A percentile compares a stretch with the other conserved stretches of the same genome.
Evolutionary conservation across 2,888 invertebrate species (phyloP).

Genomic region (Nephrotoma appendiculata): DNA sequence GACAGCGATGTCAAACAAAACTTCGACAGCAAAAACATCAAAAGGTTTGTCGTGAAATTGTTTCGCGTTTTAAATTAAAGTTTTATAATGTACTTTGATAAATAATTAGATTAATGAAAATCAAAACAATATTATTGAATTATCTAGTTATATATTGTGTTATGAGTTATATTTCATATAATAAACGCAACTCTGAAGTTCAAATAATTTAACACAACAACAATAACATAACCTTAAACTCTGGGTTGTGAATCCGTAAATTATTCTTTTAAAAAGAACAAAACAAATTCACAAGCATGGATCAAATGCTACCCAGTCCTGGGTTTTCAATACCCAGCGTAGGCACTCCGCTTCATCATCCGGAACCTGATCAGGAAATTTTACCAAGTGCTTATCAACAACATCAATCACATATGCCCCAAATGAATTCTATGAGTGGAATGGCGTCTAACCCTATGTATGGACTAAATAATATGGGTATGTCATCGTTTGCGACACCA

Average conservation of each 20-base stretch:
- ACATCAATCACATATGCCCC: conserved; percentile 43
- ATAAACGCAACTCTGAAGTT: background rate
- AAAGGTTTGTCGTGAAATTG: background rate
- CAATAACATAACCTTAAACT: background rate
- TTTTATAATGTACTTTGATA: background rate
- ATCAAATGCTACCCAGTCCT: conserved; percentile 83
- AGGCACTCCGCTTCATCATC: conserved; percentile 78
- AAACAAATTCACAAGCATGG: conserved; percentile 41
- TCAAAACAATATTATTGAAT: background rate
- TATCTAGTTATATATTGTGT: background rate
- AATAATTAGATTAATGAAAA: background rate
- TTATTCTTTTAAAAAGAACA: background rate
- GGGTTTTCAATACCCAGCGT: conserved; percentile 81
- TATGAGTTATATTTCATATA: background rate
- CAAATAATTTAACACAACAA: background rate
- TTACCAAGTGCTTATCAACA: conserved; percentile 70
- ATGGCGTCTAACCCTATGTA: conserved; percentile 8
- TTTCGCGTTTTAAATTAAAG: background rate
- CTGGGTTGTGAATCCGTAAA: background rate
- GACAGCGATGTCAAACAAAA: background rate
- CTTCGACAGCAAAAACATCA: background rate
- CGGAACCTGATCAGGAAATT: conserved; percentile 83
- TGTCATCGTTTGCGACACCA: conserved; percentile 46
- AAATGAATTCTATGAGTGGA: conserved; percentile 12
- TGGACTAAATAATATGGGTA: conserved; percentile 33